Base-by-base conservation (phyloP, 2,113 vertebrate species). In the Anguilla rostrata region DNA sequence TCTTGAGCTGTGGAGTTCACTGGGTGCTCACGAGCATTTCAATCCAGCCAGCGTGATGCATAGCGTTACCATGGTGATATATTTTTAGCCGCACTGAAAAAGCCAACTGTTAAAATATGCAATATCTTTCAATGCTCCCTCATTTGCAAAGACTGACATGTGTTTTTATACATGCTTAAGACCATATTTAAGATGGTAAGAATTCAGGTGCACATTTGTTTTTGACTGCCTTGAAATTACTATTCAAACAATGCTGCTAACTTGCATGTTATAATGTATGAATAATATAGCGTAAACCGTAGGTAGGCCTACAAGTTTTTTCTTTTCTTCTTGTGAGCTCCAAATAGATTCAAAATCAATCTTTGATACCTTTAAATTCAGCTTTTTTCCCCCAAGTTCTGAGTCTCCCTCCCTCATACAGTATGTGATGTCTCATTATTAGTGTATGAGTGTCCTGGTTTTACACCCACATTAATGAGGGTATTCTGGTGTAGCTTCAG, bases 61-160 rank as follows among this genome's bases (percentile, higher is more conserved):
- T 95, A 93, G 91, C 88, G 94, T 96, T 96, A 92, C 95, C 95
- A 96, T 96, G 94, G 95, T 85, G 90, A 96, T 95, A 93, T 95
- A 95, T 96, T 95, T 95, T 93, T 94, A 95, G 90, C 86, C 83
- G 3, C n/a, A 78, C 83, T 87, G 84, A 91, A 87, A 84, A 91
- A 93, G 87, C 88, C 91, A 93, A 91, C 91, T 94, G 92, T 94
- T 95, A 93, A 94, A 94, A 94, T 94, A 94, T 95, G 93, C 93
- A 92, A 89, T 92, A 89, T 82, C 80, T 84, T 40, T 82, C 15
- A 81, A 29, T 78, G 40, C 66, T 86, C 46, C 41, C 63, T 75
- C 71, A 86, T 86, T 78, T 83, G 34, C 81, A 78, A 43, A 75
- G 41, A 78, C 60, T 78, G 60, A 46, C 41, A 82, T 82, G 18